A percentile compares a stretch with the other conserved stretches of the same genome.
These are phyloP conservation scores for Percina caprodes DNA, from an alignment of 2,113 vertebrate genomes.

Conservation along the genomic window DNA sequence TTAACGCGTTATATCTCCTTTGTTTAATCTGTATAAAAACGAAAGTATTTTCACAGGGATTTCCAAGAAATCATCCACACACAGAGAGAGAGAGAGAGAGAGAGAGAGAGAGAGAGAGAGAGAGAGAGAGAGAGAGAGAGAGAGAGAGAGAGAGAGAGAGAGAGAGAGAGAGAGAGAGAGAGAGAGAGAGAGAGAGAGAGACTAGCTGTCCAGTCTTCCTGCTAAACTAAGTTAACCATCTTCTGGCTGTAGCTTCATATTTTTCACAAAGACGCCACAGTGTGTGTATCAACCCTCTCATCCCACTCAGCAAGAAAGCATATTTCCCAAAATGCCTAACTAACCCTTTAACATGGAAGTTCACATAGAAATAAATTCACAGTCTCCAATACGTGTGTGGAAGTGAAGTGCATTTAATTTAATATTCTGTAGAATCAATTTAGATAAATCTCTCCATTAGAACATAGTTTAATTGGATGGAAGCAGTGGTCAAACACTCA, in stretches of 20 bases:
- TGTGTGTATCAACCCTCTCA: not conserved
- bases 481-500: constrained; percentile 49
- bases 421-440: not conserved
- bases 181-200: not conserved
- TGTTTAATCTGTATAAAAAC: not conserved
- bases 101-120: too few species aligned
- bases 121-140: too few species aligned
- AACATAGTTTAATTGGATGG: not conserved
- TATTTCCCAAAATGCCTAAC: not conserved
- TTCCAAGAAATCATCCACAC: too few species aligned
- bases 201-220: not conserved
- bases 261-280: not conserved
- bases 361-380: not conserved
- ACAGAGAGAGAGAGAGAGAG: too few species aligned
- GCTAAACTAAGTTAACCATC: not conserved
- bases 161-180: too few species aligned
- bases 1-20: not conserved
- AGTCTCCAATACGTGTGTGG: not conserved
- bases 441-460: not conserved
- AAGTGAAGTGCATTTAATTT: not conserved
- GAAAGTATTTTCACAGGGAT: too few species aligned
- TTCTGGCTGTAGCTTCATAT: not conserved
- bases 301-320: not conserved
- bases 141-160: too few species aligned
- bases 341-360: not conserved